Evolutionary conservation across 1,140 invertebrate species (phyloP).

Genomic region (Megalonaias nervosa): DNA sequence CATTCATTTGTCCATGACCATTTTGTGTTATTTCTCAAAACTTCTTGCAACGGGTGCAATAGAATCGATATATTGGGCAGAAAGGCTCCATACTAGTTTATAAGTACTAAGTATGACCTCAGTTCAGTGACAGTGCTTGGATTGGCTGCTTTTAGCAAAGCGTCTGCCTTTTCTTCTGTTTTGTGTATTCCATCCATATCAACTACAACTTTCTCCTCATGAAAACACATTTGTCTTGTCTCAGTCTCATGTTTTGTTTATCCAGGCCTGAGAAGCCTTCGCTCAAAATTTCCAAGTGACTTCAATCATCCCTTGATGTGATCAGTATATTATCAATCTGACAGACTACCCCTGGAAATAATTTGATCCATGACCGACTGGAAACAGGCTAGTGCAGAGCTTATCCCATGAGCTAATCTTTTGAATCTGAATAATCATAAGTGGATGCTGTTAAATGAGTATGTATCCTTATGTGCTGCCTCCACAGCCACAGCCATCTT

Average conservation of each 20-base stretch:
- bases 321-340: conserved; percentile 37
- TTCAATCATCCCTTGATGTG: conserved; percentile 10
- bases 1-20: conserved; percentile 30
- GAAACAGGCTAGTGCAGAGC: conserved; percentile 72
- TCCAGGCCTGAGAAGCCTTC: conserved; percentile 13
- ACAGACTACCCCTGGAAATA: conserved; percentile 16
- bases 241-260: conserved; percentile 9
- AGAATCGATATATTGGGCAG: conserved; percentile 38
- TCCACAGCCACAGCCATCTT: conserved; percentile 8
- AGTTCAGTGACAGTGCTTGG: conserved; percentile 47
- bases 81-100: conserved; percentile 57
- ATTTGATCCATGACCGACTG: conserved; percentile 69
- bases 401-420: conserved; percentile 72
- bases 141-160: conserved; percentile 45
- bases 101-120: conserved; percentile 45
- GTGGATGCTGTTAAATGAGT: conserved; percentile 70
- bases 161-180: conserved; percentile 51
- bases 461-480: background rate
- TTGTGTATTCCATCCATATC: conserved; percentile 48
- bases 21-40: conserved; percentile 18
- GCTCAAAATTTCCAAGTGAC: conserved; percentile 2
- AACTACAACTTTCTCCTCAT: conserved; percentile 57
- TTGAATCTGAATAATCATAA: conserved; percentile 72
- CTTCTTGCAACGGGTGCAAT: conserved; percentile 25
- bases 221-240: conserved; percentile 15